These are phyloP conservation scores for Thymallus thymallus DNA, from an alignment of 2,113 vertebrate genomes.

Conservation along the genomic window DNA sequence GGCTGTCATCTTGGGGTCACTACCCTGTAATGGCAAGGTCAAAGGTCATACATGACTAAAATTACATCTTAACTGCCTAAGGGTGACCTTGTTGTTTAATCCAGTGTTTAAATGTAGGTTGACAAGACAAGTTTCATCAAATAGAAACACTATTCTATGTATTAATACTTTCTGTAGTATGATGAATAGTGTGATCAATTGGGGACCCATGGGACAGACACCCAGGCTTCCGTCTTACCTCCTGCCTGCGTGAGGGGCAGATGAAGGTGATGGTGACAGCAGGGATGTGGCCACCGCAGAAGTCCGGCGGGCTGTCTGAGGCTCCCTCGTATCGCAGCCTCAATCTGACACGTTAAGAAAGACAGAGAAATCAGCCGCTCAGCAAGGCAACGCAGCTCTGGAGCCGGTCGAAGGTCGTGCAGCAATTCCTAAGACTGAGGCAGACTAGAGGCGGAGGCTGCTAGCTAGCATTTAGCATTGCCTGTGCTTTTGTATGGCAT, in stretches of 20 bases:
- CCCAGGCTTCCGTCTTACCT: slow-evolving; percentile 60
- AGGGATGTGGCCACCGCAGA: slow-evolving; percentile 82
- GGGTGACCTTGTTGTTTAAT: too few species aligned
- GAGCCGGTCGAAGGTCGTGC: too few species aligned
- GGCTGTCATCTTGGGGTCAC: slow-evolving; percentile 84
- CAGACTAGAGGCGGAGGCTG: too few species aligned
- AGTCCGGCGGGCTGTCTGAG: slow-evolving; percentile 47
- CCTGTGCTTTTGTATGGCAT: background rate
- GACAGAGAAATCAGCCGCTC: background rate
- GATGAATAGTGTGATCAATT: too few species aligned
- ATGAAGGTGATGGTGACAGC: slow-evolving; percentile 88
- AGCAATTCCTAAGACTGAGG: too few species aligned
- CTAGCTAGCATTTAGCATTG: too few species aligned
- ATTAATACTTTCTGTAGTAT: too few species aligned
- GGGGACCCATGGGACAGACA: too few species aligned
- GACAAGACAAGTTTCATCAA: too few species aligned
- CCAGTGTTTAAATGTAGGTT: too few species aligned
- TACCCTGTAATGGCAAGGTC: slow-evolving; percentile 71
- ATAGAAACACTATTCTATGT: too few species aligned
- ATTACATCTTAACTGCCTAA: too few species aligned
- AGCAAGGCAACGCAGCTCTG: background rate
- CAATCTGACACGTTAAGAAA: slow-evolving; percentile 69
- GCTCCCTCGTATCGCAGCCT: slow-evolving; percentile 76
- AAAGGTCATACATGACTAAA: background rate
- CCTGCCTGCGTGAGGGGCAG: slow-evolving; percentile 85